Evolutionary conservation across 2,888 invertebrate genomes (phyloP), one percentile per base, ranked within the genome.

Genomic region (Matsumyia berberina): DNA sequence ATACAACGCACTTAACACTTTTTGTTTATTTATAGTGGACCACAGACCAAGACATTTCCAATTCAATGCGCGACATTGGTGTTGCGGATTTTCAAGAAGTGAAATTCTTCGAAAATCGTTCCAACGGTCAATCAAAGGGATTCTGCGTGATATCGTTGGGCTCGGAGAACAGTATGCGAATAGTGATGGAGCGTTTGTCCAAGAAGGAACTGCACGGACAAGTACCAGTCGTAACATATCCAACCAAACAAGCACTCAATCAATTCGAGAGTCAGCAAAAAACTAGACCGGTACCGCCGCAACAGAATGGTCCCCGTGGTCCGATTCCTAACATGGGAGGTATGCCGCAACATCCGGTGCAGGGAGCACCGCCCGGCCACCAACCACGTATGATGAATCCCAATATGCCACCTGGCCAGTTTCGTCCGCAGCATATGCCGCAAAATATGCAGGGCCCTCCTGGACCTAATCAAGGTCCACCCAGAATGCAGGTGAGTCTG

Each of bases 81-180:
- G 96, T 99, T 5, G 94, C 94, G 72, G 99, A 99, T 92, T 96
- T 99, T 90, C 94, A 98, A 89, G 99, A 99, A 91, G 98, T 99
- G 39, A 99, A 99, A 93, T 99, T 99, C 93, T 99, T 99, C 93
- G 99, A 99, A 92, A 99, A 99, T 93, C 95, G 99, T 89, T 96
- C 98, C 37, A 99, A 99, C 93, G 99, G 99, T 29, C 99, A 99
- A 92, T 98, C 98, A 0, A 99, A 99, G 93, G 98, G 99, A 33
- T 99, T 99, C 93, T 99, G 99, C 91, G 96, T 99, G 60, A 95
- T 99, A 87, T 97, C 98, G 0, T 93, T 99, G 87, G 98, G 97
- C 12, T 98, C 98, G 0, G 99, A 99, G 89, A 94, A 95, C 86
- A 98, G 98, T 87, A 95, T 97, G 92, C 94, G 98, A 73, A 93